phyloP scores from a whole-genome alignment of 1,140 invertebrate species.

The Episyrphus balteatus region DNA sequence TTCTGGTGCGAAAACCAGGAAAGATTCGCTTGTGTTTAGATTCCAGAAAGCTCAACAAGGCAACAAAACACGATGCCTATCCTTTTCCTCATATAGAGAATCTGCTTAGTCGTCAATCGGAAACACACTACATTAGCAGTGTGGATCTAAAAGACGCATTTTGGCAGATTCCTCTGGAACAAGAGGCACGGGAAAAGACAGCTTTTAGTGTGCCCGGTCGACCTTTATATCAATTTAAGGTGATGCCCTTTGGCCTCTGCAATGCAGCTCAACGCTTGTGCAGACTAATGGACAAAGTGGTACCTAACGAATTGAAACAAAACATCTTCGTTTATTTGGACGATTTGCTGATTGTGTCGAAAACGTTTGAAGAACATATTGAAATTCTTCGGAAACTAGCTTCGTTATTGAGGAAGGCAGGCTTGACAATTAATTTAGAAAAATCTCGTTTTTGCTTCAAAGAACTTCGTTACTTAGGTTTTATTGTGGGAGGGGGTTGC shows the following conservation, averaged over 20 bases:
- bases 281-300: too few relatives aligned
- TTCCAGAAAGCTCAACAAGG: slow-evolving; percentile 16
- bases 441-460: background rate
- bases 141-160: too few relatives aligned
- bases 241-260: too few relatives aligned
- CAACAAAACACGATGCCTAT: slow-evolving; percentile 18
- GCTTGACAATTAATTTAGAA: background rate
- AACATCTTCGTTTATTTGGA: background rate
- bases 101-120: slow-evolving; percentile 5
- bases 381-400: background rate
- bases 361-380: background rate
- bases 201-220: background rate
- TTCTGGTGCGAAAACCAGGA: too few relatives aligned
- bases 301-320: background rate
- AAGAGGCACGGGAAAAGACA: background rate
- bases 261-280: too few relatives aligned
- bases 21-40: slow-evolving; percentile 19
- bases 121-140: slow-evolving; percentile 9
- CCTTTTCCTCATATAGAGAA: slow-evolving; percentile 14
- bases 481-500: too few relatives aligned
- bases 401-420: background rate
- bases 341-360: background rate
- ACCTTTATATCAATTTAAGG: too few relatives aligned
- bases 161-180: background rate
- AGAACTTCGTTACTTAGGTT: background rate